phyloP scores from a whole-genome alignment of 1,140 invertebrate genomes.

The Laupala kohalensis region DNA sequence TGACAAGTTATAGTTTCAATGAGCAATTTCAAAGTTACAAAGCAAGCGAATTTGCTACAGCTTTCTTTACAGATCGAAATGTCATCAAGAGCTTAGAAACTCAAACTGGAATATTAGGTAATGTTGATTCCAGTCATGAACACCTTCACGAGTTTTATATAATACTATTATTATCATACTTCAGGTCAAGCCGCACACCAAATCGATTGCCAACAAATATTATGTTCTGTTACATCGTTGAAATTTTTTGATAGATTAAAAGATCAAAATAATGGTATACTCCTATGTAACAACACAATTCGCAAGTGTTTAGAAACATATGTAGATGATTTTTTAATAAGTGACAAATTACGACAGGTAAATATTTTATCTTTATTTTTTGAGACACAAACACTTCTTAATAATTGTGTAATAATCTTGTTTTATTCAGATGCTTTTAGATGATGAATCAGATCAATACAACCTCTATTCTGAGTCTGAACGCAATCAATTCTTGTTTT shows the following conservation, averaged over 20 bases:
- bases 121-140: not conserved
- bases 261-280: slow-evolving; percentile 4
- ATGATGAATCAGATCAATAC: slow-evolving; percentile 36
- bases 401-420: not conserved
- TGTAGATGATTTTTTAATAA: slow-evolving; percentile 1
- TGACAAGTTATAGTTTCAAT: not conserved
- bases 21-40: not conserved
- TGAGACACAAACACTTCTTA: not conserved
- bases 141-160: not conserved
- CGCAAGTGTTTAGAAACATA: not conserved
- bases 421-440: slow-evolving; percentile 34
- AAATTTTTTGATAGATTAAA: not conserved
- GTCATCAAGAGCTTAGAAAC: not conserved
- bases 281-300: not conserved
- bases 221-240: slow-evolving; percentile 3
- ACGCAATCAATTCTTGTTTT: slow-evolving; percentile 42
- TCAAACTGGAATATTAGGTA: not conserved
- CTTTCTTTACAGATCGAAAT: not conserved
- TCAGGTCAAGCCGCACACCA: not conserved
- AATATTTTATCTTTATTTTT: not conserved
- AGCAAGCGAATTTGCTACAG: not conserved
- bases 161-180: not conserved
- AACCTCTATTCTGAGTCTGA: slow-evolving; percentile 34
- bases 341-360: slow-evolving; percentile 8
- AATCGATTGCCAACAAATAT: not conserved